Base-by-base conservation (phyloP, 2,888 invertebrate genomes). In the Diplazon laetatorius region DNA sequence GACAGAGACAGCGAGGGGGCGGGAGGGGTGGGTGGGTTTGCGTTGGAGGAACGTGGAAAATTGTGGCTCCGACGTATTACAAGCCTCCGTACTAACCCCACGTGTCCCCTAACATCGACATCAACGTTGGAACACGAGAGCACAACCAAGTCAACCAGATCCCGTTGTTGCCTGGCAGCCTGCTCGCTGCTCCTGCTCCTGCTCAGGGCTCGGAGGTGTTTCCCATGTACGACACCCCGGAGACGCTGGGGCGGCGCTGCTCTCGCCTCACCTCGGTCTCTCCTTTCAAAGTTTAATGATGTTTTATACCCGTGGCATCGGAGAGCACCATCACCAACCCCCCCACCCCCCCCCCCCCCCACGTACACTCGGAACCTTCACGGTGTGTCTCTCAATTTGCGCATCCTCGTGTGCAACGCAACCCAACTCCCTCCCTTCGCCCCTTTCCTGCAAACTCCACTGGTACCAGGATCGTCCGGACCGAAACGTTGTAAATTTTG, bases 231-330 rank as follows among this genome's bases (percentile, higher is more conserved):
- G 73, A 79, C 79, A 60, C 81, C 76, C 78, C 37, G 46, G 82
- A 82, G 82, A 76, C 79, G 25, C 50, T 60, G 10, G 30, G 44
- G n/a, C n/a, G n/a, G n/a, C n/a, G n/a, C n/a, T n/a, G n/a, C n/a
- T 22, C 35, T 18, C 30, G 30, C 60, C 52, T 44, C 70, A 35
- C 65, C 59, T 50, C 69, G 30, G 12, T 63, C 59, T 76, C 75
- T 65, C 74, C 80, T 82, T 76, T 82, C 78, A 82, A 82, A 82
- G 76, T 82, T 82, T 80, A 80, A 82, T 80, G 78, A 80, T 78
- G 80, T 82, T 82, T 82, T 80, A 82, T 80, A 62, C 74, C 76
- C 66, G 65, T 70, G 78, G 75, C 76, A 68, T 74, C 75, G 60
- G 30, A 55, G 46, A n/a, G n/a, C n/a, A n/a, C n/a, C n/a, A n/a